Evolutionary conservation across 2,113 vertebrate species (phyloP).

Genomic region (Limnothrissa miodon): DNA sequence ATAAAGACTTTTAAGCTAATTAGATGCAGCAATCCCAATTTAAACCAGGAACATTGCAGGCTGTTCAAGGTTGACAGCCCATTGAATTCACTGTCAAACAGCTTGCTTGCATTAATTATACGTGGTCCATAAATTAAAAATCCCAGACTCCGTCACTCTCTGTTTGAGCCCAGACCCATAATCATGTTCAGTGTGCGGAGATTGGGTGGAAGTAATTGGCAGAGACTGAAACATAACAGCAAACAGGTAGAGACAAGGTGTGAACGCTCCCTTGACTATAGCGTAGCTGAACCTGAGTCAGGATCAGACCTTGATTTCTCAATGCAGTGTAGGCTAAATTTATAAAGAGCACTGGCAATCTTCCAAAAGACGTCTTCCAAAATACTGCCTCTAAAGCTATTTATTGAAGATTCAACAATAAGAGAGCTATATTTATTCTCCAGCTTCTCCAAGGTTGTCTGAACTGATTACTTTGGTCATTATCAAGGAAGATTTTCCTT

Average conservation of each 20-base stretch:
- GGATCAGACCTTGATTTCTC: neutral
- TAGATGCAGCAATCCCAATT: slow-evolving; percentile 28
- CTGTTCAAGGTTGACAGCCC: slow-evolving; percentile 42
- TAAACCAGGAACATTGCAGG: slow-evolving; percentile 40
- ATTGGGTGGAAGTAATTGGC: neutral
- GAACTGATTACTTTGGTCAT: too few species aligned
- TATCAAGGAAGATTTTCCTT: too few species aligned
- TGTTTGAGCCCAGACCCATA: slow-evolving; percentile 25
- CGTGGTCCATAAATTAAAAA: slow-evolving; percentile 56
- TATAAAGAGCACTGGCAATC: neutral
- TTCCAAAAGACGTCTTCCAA: too few species aligned
- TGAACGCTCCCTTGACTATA: neutral
- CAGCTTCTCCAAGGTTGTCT: too few species aligned
- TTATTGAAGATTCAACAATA: too few species aligned
- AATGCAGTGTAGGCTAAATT: neutral
- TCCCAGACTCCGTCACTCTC: slow-evolving; percentile 35
- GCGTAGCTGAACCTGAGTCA: neutral
- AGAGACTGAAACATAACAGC: slow-evolving; percentile 26
- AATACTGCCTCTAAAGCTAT: too few species aligned
- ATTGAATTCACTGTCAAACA: slow-evolving; percentile 35
- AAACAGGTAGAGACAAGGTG: slow-evolving; percentile 28
- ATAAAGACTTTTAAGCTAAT: slow-evolving; percentile 10
- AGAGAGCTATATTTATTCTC: too few species aligned
- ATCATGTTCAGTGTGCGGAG: slow-evolving; percentile 42
- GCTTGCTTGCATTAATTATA: slow-evolving; percentile 55